Percentiles rank a stretch among this genome's conserved stretches.
phyloP scores from a whole-genome alignment of 2,888 invertebrate species.

The Taenaris catops region DNA sequence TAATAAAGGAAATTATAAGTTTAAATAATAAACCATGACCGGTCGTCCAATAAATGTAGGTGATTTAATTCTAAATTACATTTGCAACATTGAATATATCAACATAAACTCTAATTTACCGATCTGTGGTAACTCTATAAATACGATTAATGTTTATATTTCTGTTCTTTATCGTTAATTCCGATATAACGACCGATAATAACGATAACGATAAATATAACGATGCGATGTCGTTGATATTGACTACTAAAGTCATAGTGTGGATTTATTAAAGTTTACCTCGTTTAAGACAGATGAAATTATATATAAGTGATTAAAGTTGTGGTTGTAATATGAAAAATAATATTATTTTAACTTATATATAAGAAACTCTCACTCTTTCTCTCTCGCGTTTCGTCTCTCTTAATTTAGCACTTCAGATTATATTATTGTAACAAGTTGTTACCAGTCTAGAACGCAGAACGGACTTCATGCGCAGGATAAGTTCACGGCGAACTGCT shows the following conservation, averaged over 20 bases:
- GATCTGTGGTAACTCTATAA: conserved; percentile 46
- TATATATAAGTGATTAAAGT: no score
- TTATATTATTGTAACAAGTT: no score
- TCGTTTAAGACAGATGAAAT: no score
- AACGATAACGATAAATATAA: conserved; percentile 73
- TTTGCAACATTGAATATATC: conserved; percentile 20
- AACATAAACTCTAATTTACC: conserved; percentile 29
- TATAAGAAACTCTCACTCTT: no score
- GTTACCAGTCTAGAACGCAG: no score
- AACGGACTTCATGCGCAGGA: no score
- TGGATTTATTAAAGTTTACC: no score
- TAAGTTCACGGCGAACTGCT: no score
- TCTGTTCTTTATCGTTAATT: conserved; percentile 68
- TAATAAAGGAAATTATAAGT: not conserved
- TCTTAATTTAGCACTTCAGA: no score
- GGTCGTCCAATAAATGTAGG: conserved; percentile 12
- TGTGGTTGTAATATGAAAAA: no score
- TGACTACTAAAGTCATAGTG: conserved; percentile 24
- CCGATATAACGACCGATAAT: conserved; percentile 71
- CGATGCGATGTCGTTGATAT: conserved; percentile 48
- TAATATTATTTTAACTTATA: no score
- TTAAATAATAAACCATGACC: conserved; percentile 2
- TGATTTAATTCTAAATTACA: conserved; percentile 14
- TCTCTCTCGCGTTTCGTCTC: no score
- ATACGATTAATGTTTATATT: conserved; percentile 65